Percentiles rank a stretch among this genome's conserved stretches.
Conservation (phyloP, 2,113 vertebrate species). For the Channa maculata region DNA sequence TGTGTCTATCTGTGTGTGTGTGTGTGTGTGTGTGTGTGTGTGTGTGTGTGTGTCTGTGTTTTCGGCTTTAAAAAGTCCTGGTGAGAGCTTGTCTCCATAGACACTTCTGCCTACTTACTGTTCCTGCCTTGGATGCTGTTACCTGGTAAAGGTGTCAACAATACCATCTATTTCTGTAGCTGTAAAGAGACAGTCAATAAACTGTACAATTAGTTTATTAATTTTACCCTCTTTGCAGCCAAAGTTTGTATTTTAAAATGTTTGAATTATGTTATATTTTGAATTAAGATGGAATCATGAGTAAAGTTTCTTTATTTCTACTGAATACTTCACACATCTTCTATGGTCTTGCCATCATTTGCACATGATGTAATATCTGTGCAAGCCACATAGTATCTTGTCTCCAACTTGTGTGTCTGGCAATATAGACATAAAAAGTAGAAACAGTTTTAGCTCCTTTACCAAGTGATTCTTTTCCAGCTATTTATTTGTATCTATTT, state of each 20-base stretch:
- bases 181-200: neutral
- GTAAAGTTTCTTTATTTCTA: constrained; percentile 24
- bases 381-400: constrained; percentile 42
- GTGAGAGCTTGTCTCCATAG: constrained; percentile 38
- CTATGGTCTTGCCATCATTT: constrained; percentile 31
- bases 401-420: constrained; percentile 6
- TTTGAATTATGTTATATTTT: neutral
- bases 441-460: neutral
- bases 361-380: constrained; percentile 61
- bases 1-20: constrained; percentile 14
- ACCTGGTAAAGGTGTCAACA: constrained; percentile 53
- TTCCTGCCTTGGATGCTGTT: constrained; percentile 26
- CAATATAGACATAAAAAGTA: neutral
- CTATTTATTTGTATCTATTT: neutral
- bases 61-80: constrained; percentile 16
- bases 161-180: constrained; percentile 1
- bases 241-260: neutral
- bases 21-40: constrained; percentile 22
- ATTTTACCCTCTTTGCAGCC: constrained; percentile 4
- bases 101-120: constrained; percentile 15
- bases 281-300: neutral
- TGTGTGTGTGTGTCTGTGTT: constrained; percentile 24
- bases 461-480: neutral
- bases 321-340: constrained; percentile 43
- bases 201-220: neutral